Base-by-base conservation (phyloP, 2,113 vertebrate genomes). In the Myanophis thanlyinensis region DNA sequence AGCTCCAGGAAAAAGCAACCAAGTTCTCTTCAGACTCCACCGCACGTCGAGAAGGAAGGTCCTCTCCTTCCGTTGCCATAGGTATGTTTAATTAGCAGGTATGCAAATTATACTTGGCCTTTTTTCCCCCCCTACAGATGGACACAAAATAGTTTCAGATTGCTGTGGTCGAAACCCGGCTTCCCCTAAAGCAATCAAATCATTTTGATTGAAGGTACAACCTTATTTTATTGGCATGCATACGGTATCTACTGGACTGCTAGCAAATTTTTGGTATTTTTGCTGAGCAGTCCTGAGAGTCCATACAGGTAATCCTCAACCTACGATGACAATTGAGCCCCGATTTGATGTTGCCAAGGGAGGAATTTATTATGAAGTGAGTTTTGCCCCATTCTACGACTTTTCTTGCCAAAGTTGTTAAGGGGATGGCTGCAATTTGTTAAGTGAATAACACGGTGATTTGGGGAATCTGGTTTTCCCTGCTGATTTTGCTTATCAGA, bases 11-110 rank as follows among this genome's bases (percentile, higher is more conserved):
- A 95, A 93, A 96, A 93, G 92, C 91, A 85, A 67, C 87, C 91
- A 87, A 91, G 91, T 93, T 96, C 91, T 93, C 89, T 6, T 95
- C 94, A 94, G 95, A 97, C 92, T 59, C 93, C 47, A 84, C 95
- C 86, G 20, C 73, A 48, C 51, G n/a, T 88, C 93, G 85, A 89
- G 95, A 97, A 93, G 95, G 96, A 40, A 80, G 91, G 90, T 95
- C 93, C 84, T 84, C 95, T 90, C 93, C 90, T 88, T 73, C 85
- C 84, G n/a, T 53, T 94, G 13, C 85, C 51, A 91, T 8, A 89
- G 23, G 92, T 93, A 90, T 22, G 88, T 86, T 7, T 35, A 56
- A 40, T 7, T 2, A 44, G 11, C n/a, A 89, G 10, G 3, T 5
- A 87, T 15, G 1, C 53, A n/a, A 27, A 84, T 30, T 46, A 30